These are phyloP conservation scores for Sibirionetta formosa DNA, from an alignment of 2,797 vertebrate genomes.

Conservation along the genomic window DNA sequence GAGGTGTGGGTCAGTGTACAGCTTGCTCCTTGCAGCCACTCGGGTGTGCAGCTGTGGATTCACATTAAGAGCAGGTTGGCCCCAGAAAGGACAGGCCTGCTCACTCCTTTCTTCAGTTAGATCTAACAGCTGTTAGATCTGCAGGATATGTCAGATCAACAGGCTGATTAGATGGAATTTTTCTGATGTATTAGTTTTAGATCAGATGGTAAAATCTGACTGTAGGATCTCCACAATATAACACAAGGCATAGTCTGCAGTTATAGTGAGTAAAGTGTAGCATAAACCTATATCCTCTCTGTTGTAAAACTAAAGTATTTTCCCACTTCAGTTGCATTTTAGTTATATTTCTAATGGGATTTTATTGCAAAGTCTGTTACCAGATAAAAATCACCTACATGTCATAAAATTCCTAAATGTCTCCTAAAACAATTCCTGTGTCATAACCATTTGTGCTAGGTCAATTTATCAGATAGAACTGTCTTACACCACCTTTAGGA, in stretches of 20 bases:
- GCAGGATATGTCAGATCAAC: not conserved
- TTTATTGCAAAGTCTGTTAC: not conserved
- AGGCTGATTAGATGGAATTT: not conserved
- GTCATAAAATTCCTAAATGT: not conserved
- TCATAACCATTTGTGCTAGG: not conserved
- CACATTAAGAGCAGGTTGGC: not conserved
- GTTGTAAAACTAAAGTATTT: not conserved
- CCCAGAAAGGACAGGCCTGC: not conserved
- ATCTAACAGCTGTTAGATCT: not conserved
- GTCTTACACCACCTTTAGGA: not conserved
- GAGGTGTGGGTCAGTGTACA: fast-evolving
- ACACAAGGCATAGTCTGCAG: not conserved
- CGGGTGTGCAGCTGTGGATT: not conserved
- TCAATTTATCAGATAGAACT: not conserved
- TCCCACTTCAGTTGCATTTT: not conserved
- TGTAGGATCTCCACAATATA: not conserved
- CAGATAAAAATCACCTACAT: not conserved
- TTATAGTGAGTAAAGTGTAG: not conserved
- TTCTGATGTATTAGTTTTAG: not conserved
- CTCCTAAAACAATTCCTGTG: not conserved
- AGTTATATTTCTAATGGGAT: not conserved
- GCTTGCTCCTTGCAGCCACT: not conserved
- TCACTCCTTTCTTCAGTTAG: not conserved
- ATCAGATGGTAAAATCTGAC: not conserved
- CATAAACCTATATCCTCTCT: not conserved